A percentile compares a stretch with the other conserved stretches of the same genome.
Evolutionary conservation across 2,113 vertebrate species (phyloP).

Genomic region (Enhydra lutris): DNA sequence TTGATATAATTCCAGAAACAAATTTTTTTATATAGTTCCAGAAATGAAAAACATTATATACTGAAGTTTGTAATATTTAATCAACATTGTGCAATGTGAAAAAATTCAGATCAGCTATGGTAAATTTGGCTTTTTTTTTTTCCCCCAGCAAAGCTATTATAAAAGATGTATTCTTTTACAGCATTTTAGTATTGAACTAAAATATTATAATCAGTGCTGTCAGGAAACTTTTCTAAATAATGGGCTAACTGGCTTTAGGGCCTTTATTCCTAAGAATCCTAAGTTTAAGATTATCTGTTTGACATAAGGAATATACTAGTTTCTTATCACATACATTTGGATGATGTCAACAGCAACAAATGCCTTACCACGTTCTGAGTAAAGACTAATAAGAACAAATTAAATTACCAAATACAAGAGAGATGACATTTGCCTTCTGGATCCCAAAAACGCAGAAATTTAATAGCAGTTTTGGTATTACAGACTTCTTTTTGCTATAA

Average conservation of each 20-base stretch:
- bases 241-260: background rate
- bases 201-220: background rate
- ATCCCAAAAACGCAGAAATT: background rate
- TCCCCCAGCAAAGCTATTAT: background rate
- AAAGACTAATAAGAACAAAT: conserved; percentile 48
- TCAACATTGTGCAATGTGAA: background rate
- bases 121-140: background rate
- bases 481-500: background rate
- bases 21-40: background rate
- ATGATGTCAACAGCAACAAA: conserved; percentile 20
- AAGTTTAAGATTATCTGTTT: conserved; percentile 30
- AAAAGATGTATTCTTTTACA: conserved; percentile 27
- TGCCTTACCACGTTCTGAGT: background rate
- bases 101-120: background rate
- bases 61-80: conserved; percentile 18
- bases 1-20: background rate
- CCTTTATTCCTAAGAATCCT: background rate
- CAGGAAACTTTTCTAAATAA: conserved; percentile 19
- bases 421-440: conserved; percentile 18
- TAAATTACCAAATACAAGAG: conserved; percentile 24
- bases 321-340: background rate
- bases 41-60: background rate
- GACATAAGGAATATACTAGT: background rate
- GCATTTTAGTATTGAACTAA: conserved; percentile 2
- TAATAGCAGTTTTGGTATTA: conserved; percentile 30